Conservation (phyloP, 2,113 vertebrate genomes). For the Rhinogobius similis region DNA sequence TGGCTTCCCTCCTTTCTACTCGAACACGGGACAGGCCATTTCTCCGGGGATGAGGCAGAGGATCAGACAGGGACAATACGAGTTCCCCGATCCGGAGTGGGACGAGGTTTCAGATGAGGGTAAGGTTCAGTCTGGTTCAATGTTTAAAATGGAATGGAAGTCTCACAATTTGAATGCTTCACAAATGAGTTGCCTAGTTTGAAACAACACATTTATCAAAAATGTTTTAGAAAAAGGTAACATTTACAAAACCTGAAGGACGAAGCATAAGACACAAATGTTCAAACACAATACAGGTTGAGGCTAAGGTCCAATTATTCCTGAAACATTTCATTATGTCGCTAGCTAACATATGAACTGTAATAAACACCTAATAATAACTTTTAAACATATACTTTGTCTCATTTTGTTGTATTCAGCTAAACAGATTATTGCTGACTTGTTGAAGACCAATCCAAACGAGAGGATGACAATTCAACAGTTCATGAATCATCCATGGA, state of each 20-base stretch:
- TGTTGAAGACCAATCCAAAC: constrained; percentile 94
- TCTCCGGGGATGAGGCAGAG: constrained; percentile 97
- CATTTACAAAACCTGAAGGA: no score
- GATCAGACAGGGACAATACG: constrained; percentile 92
- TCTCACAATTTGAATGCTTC: no score
- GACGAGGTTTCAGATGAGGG: constrained; percentile 93
- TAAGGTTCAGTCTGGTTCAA: constrained; percentile 45
- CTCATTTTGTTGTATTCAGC: constrained; percentile 70
- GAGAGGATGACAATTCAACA: constrained; percentile 93
- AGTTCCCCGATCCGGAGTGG: constrained; percentile 95
- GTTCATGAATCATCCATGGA: constrained; percentile 97
- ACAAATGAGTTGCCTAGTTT: no score
- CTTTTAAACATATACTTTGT: neutral
- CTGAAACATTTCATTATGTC: no score
- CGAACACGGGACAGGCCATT: constrained; percentile 95
- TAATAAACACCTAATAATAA: no score
- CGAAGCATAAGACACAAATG: no score
- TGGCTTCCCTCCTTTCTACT: constrained; percentile 97
- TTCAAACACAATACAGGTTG: no score
- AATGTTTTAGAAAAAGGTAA: no score
- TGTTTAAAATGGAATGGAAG: no score
- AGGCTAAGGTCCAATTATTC: no score
- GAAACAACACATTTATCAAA: no score
- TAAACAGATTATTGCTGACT: constrained; percentile 90
- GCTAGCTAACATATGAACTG: no score